Base-by-base conservation (phyloP, 2,888 invertebrate species). In the Eupeodes luniger region DNA sequence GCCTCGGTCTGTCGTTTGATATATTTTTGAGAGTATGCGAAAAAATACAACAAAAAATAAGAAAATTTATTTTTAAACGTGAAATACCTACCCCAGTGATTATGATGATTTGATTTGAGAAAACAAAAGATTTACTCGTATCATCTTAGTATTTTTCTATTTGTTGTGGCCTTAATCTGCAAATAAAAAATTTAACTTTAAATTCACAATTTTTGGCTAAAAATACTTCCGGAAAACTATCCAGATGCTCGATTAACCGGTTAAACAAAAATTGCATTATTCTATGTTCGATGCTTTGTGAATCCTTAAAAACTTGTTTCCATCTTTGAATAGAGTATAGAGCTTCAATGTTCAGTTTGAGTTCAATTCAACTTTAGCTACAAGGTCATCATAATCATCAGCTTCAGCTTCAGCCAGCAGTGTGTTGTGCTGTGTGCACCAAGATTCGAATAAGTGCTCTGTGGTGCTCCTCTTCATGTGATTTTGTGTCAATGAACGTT, bases 31-130 rank as follows among this genome's bases (percentile, higher is more conserved):
- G 36, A 59, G 70, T 72, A 47, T 59, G 40, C 59, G 27, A 72
- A 59, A 70, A 34, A 27, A 19, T 2, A 27, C 27, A 27, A 27
- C 27, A 44, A 5, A 4, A 44, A 9, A n/a, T 27, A 47, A 2
- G 19, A 67, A 72, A 59, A 47, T 59, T 59, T 72, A 72, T 72
- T 72, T 72, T 72, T 72, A 72, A 72, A 72, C 72, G 10, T 47
- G 40, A 47, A 72, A 59, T 40, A 27, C 47, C 47, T 40, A 27
- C 47, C 47, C 47, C 47, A 59, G 72, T 55, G 72, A 70, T 70
- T 67, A 27, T 64, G 36, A 61, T 61, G 47, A 47, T 64, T 66
- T 51, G 16, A 47, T 64, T 66, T 51, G 16, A 36, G 67, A 67
- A 19, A 67, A 67, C 12, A 64, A 19, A 47, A 2, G 27, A 27